Percentiles rank a stretch among this genome's conserved stretches.
phyloP scores from a whole-genome alignment of 2,113 vertebrate species.

The Seriola quinqueradiata region DNA sequence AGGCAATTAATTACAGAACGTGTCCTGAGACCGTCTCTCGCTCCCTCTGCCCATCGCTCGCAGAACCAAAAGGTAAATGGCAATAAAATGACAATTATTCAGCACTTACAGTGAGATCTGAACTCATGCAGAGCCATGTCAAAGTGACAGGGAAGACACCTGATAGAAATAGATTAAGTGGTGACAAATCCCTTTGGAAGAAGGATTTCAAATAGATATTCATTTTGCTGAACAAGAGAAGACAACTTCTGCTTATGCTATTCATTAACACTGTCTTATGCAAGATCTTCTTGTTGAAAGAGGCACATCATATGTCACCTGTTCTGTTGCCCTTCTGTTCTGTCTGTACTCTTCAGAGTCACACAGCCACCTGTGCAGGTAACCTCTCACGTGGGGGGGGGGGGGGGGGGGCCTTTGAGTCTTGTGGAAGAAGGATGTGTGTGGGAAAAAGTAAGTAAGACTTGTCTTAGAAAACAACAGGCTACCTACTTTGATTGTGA shows the following conservation, averaged over 20 bases:
- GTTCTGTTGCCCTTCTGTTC: not conserved
- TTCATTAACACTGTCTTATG: not conserved
- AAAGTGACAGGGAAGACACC: not conserved
- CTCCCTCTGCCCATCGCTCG: slow-evolving; percentile 25
- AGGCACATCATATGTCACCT: not conserved
- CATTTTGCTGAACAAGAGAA: not conserved
- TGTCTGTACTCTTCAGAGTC: not conserved
- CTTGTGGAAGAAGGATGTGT: not conserved
- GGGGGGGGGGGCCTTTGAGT: too few relatives aligned
- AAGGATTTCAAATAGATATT: not conserved
- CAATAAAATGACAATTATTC: slow-evolving; percentile 60
- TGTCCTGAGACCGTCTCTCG: slow-evolving; percentile 13
- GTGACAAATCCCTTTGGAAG: not conserved
- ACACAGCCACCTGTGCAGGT: not conserved
- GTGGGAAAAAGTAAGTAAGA: slow-evolving; percentile 1
- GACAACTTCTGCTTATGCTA: not conserved
- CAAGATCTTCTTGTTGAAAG: not conserved
- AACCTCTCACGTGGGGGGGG: too few relatives aligned
- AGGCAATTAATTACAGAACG: slow-evolving; percentile 63
- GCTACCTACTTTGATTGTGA: slow-evolving; percentile 2
- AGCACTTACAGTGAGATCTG: slow-evolving; percentile 17
- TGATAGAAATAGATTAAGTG: not conserved
- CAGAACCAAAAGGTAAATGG: slow-evolving; percentile 46
- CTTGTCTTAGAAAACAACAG: not conserved
- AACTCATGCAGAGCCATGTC: slow-evolving; percentile 13